Percentiles rank a stretch among this genome's conserved stretches.
Evolutionary conservation across 1,140 invertebrate genomes (phyloP).

Genomic region (Oryctes rhinoceros): DNA sequence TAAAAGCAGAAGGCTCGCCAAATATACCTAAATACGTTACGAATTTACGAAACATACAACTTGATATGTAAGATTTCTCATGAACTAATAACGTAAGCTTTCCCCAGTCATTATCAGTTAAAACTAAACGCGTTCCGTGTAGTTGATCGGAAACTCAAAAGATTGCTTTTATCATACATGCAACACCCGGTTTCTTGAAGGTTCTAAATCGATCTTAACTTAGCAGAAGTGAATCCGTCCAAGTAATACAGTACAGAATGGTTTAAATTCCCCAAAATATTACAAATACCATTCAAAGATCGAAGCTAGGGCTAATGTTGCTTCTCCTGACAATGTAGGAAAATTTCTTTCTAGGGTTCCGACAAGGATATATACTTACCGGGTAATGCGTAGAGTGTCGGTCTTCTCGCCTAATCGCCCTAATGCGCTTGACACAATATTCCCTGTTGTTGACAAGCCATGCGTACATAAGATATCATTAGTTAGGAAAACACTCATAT

Average conservation of each 20-base stretch:
- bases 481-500: slow-evolving; percentile 60
- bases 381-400: slow-evolving; percentile 14
- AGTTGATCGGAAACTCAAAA: too few species aligned
- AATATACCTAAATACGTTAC: too few species aligned
- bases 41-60: too few species aligned
- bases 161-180: too few species aligned
- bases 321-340: background rate
- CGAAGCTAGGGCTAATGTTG: background rate
- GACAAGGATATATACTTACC: slow-evolving; percentile 3
- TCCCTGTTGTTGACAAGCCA: slow-evolving; percentile 53
- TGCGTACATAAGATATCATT: slow-evolving; percentile 59
- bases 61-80: too few species aligned
- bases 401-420: slow-evolving; percentile 39
- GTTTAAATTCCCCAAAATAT: background rate
- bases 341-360: slow-evolving; percentile 11
- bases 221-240: too few species aligned
- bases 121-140: too few species aligned
- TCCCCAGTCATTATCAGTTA: too few species aligned
- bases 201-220: too few species aligned
- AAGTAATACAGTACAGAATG: background rate
- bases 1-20: too few species aligned
- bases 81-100: too few species aligned
- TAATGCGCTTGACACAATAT: slow-evolving; percentile 48
- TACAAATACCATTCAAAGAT: background rate
- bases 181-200: too few species aligned